A percentile compares a stretch with the other conserved stretches of the same genome.
Evolutionary conservation across 2,888 invertebrate genomes (phyloP).

Genomic region (Dexiosoma caninum): DNA sequence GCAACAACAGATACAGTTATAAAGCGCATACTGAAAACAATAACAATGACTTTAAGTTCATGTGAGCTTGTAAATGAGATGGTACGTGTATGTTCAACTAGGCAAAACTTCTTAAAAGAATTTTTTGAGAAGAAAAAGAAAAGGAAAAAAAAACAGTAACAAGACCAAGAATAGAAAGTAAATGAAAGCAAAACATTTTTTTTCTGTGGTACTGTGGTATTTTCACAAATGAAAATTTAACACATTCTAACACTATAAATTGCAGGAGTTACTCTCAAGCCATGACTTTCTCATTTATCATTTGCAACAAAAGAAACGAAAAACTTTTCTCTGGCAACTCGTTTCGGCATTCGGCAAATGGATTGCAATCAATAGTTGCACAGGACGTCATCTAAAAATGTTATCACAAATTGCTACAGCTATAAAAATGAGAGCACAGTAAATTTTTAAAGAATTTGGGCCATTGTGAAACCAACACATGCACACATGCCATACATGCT

Average conservation of each 20-base stretch:
- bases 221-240: constrained; percentile 43
- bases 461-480: background rate
- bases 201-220: background rate
- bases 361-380: constrained; percentile 24
- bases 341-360: constrained; percentile 10
- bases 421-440: background rate
- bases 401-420: constrained; percentile 19
- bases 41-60: constrained; percentile 33
- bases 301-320: background rate
- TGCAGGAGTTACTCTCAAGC: constrained; percentile 28
- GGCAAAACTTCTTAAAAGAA: constrained; percentile 33
- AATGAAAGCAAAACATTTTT: constrained; percentile 21
- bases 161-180: no score
- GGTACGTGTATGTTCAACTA: background rate
- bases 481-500: background rate
- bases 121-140: background rate
- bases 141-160: no score
- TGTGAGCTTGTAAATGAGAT: background rate
- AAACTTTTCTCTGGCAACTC: constrained; percentile 3
- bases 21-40: background rate
- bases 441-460: background rate
- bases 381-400: constrained; percentile 23
- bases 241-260: constrained; percentile 1
- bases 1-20: background rate
- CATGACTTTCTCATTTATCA: constrained; percentile 49